phyloP scores from a whole-genome alignment of 2,113 vertebrate genomes.

The Burhinus oedicnemus region DNA sequence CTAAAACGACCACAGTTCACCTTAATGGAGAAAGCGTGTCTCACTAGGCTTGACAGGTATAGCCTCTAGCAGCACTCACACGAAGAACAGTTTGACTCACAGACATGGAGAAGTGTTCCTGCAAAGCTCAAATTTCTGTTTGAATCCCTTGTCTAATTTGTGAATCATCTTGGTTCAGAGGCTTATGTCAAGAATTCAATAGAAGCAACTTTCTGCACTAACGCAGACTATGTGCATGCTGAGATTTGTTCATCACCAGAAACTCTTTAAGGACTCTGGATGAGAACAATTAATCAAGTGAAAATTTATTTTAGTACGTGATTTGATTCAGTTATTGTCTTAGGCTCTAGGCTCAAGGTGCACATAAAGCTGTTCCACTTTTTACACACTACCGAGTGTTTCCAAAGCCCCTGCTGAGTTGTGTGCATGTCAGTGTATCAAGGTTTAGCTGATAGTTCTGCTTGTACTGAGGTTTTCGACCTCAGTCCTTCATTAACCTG shows the following conservation, averaged over 20 bases:
- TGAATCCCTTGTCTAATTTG: background rate
- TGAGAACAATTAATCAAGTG: conserved; percentile 23
- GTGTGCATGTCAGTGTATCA: background rate
- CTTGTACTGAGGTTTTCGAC: background rate
- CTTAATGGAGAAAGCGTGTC: background rate
- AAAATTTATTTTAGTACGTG: background rate
- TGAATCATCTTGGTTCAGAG: background rate
- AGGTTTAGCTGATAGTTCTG: background rate
- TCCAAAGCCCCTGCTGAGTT: background rate
- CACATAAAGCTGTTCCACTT: background rate
- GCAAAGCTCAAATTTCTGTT: background rate
- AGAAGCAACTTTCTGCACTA: background rate
- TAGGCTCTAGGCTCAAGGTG: background rate
- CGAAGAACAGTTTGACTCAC: background rate
- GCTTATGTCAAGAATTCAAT: background rate
- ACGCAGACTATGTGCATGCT: background rate
- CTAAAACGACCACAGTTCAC: background rate
- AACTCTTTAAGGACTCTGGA: background rate
- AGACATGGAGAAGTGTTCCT: background rate
- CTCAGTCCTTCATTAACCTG: background rate
- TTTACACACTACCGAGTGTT: background rate
- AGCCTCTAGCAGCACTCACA: background rate
- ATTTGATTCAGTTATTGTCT: background rate
- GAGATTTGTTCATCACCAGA: background rate
- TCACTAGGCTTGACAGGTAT: background rate